A percentile compares a stretch with the other conserved stretches of the same genome.
phyloP scores from a whole-genome alignment of 2,888 invertebrate species.

The Phyto melanocephala region DNA sequence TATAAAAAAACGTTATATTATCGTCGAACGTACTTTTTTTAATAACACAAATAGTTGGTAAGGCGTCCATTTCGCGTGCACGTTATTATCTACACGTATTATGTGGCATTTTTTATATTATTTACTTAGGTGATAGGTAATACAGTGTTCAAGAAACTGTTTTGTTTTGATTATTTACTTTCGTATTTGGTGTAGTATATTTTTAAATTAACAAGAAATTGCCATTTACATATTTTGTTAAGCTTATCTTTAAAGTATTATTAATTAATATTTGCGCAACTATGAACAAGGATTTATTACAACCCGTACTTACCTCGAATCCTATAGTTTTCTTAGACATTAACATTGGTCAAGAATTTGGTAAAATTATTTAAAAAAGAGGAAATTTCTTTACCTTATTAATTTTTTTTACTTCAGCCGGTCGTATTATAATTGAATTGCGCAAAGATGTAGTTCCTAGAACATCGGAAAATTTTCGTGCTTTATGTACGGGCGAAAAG shows the following conservation, averaged over 20 bases:
- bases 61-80: too few relatives aligned
- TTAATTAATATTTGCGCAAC: too few relatives aligned
- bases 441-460: slow-evolving; percentile 90
- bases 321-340: slow-evolving; percentile 87
- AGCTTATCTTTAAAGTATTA: too few relatives aligned
- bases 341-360: slow-evolving; percentile 83
- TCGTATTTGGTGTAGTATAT: not conserved
- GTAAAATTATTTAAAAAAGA: slow-evolving; percentile 78
- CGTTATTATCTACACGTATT: too few relatives aligned
- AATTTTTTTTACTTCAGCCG: slow-evolving; percentile 81
- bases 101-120: too few relatives aligned
- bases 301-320: slow-evolving; percentile 78
- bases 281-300: slow-evolving; percentile 61
- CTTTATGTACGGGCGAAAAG: slow-evolving; percentile 94
- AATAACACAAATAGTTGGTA: too few relatives aligned
- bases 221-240: not conserved
- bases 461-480: slow-evolving; percentile 94
- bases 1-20: too few relatives aligned
- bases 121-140: too few relatives aligned
- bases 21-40: too few relatives aligned
- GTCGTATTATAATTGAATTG: slow-evolving; percentile 91
- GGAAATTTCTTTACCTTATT: too few relatives aligned
- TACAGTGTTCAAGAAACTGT: too few relatives aligned
- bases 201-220: not conserved
- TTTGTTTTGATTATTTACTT: not conserved